Base-by-base conservation (phyloP, 2,797 vertebrate genomes). In the Coendou prehensilis region DNA sequence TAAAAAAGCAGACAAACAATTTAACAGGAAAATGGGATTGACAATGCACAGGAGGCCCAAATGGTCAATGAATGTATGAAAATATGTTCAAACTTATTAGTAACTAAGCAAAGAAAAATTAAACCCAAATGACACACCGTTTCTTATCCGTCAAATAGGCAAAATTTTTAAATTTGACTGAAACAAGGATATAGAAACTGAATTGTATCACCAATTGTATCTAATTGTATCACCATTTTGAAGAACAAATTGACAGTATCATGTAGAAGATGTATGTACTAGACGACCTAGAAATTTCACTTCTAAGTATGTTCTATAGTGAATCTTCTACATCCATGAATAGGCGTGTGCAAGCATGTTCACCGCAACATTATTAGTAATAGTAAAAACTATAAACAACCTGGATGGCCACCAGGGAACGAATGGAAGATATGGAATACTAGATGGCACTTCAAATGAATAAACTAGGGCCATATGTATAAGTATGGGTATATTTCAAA, bases 231-330 rank as follows among this genome's bases (percentile, higher is more conserved):
- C 56, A 82, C 7, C 54, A 87, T 57, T 92, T 88, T 82, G 57
- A 87, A 69, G 41, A 83, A 14, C 50, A 76, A 67, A 69, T 59
- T 76, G 59, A 14, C 41, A 78, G 69, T 69, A 69, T 52, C 20
- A 94, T 87, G 81, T n/a, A 78, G 41, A 78, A 41, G 28, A 41
- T 91, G 3, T 5, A 1, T 5, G 63, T 93, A 69, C 28, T 88
- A 50, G 75, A 81, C n/a, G 95, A 87, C 33, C 41, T 61, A 94
- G 75, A 92, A 95, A 92, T 87, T 6, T 26, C 54, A 91, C 47
- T 94, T 83, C 5, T 84, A 64, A 91, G 6, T 59, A 84, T 81
- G 71, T 86, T 92, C 30, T 37, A 14, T 79, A 67, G 17, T 47
- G 28, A 75, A 71, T 82, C 22, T 89, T 88, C 57, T 47, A 67